These are phyloP conservation scores for Andrena chrysosceles DNA, from an alignment of 2,888 invertebrate genomes.

Conservation along the genomic window DNA sequence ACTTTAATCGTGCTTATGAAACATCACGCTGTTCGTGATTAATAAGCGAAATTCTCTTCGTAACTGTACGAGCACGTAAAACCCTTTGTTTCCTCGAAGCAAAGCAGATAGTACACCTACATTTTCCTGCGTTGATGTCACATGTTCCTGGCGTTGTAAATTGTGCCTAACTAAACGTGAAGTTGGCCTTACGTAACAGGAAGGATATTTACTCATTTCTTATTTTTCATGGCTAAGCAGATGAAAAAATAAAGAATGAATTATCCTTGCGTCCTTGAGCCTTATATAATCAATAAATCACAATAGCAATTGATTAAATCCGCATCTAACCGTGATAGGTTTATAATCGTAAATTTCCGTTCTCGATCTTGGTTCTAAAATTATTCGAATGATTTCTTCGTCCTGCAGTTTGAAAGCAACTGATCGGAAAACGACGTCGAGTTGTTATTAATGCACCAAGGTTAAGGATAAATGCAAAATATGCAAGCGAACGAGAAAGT, in stretches of 20 bases:
- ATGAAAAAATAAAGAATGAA: constrained; percentile 5
- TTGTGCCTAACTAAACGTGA: constrained; percentile 48
- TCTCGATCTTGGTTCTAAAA: too few species aligned
- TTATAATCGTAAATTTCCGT: too few species aligned
- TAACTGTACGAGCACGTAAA: constrained; percentile 8
- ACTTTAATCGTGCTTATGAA: background rate
- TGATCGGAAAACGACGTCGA: background rate
- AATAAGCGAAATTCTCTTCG: background rate
- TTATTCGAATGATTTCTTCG: background rate
- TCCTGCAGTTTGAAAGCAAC: background rate
- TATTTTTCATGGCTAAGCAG: constrained; percentile 3
- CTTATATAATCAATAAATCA: constrained; percentile 37
- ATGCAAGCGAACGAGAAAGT: constrained; percentile 50
- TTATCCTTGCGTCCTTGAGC: constrained; percentile 23
- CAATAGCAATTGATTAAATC: background rate
- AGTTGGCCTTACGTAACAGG: constrained; percentile 54
- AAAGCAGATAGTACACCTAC: constrained; percentile 58
- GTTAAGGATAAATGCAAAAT: constrained; percentile 54
- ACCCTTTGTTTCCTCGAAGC: constrained; percentile 10
- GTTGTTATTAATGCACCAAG: background rate
- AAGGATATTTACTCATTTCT: constrained; percentile 37
- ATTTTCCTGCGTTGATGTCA: constrained; percentile 68
- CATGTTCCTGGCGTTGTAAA: constrained; percentile 50
- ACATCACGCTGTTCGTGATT: background rate
- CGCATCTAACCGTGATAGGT: background rate